Evolutionary conservation across 2,797 vertebrate genomes (phyloP).

Genomic region (Arremon aurantiirostris): DNA sequence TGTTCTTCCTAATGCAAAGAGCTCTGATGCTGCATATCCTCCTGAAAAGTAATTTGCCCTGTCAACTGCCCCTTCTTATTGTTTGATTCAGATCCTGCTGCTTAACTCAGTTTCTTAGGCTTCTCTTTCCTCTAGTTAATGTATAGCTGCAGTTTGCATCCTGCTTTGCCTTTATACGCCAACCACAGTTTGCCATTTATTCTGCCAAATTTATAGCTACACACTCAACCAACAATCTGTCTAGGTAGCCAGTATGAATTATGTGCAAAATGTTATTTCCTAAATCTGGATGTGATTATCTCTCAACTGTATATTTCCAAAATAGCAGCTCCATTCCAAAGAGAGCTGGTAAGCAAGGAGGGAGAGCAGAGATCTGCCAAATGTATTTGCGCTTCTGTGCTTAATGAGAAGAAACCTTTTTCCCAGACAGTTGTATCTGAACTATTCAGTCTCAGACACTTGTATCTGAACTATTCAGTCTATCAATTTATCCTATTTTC

Average conservation of each 20-base stretch:
- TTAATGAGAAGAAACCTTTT: background rate
- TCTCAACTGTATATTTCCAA: background rate
- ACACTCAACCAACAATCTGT: slow-evolving; percentile 43
- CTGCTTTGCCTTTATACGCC: background rate
- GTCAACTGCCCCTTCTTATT: background rate
- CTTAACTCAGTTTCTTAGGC: background rate
- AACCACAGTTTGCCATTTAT: slow-evolving; percentile 59
- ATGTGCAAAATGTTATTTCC: slow-evolving; percentile 46
- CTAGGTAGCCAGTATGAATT: slow-evolving; percentile 62
- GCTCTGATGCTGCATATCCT: background rate
- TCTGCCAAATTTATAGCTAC: slow-evolving; percentile 51
- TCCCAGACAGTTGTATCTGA: background rate
- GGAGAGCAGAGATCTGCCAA: background rate
- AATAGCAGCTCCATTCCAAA: background rate
- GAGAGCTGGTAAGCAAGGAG: background rate
- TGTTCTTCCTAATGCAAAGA: background rate
- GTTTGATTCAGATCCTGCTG: background rate
- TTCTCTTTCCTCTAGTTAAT: slow-evolving; percentile 37
- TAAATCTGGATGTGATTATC: slow-evolving; percentile 58
- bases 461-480: background rate
- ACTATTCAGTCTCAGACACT: background rate
- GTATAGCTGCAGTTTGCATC: slow-evolving; percentile 21
- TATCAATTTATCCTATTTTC: background rate
- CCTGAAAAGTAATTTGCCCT: background rate
- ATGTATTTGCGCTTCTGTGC: background rate